These are phyloP conservation scores for Ochotona princeps DNA, from an alignment of 2,113 vertebrate genomes.

Conservation along the genomic window DNA sequence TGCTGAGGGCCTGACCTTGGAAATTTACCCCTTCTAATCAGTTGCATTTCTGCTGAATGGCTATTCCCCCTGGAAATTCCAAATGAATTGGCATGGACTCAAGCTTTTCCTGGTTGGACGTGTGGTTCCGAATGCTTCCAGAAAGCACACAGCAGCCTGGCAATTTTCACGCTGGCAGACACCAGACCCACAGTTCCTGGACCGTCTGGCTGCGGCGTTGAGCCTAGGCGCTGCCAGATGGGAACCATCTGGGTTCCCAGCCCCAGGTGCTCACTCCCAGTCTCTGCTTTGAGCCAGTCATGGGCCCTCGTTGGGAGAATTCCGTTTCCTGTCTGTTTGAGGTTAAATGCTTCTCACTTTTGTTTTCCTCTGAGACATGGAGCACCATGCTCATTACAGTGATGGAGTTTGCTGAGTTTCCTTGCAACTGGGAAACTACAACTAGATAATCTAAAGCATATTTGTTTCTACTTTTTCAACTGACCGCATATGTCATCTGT, in stretches of 20 bases:
- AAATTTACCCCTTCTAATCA: not conserved
- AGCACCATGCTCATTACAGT: too few relatives aligned
- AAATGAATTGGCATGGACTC: not conserved
- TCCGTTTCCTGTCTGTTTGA: too few relatives aligned
- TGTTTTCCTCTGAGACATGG: too few relatives aligned
- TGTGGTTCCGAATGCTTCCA: not conserved
- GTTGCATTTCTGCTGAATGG: constrained; percentile 13
- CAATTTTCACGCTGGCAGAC: not conserved
- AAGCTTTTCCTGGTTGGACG: not conserved
- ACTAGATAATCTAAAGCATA: too few relatives aligned
- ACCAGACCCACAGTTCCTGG: not conserved
- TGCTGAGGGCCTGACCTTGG: constrained; percentile 32
- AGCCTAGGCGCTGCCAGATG: too few relatives aligned
- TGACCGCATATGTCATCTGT: too few relatives aligned
- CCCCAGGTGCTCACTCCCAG: not conserved
- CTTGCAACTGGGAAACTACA: too few relatives aligned
- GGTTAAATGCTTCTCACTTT: too few relatives aligned
- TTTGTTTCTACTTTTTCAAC: too few relatives aligned
- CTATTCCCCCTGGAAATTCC: not conserved
- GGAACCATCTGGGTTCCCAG: not conserved
- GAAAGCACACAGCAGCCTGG: not conserved
- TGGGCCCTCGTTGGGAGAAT: not conserved
- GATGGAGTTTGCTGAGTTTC: too few relatives aligned
- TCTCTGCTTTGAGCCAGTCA: not conserved
- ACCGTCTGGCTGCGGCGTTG: not conserved